Evolutionary conservation across 2,888 invertebrate species (phyloP), one percentile per base, ranked within the genome.

Genomic region (Ochropleura leucogaster): DNA sequence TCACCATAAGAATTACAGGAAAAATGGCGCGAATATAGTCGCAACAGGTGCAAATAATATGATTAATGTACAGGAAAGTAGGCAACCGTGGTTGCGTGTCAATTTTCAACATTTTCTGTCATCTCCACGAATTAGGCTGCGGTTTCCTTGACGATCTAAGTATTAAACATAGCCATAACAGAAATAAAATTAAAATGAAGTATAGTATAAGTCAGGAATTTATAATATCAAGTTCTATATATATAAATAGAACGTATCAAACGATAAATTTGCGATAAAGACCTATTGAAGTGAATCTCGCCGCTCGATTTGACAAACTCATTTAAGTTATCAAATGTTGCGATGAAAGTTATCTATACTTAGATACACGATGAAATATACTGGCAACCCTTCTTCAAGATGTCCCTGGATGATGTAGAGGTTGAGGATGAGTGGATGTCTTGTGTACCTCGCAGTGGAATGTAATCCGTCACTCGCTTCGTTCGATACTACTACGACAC

Each of bases 41-140:
- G 90, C 91, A 90, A 90, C 90, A 90, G 90, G 90, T 91, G 89
- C 84, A 89, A 87, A 85, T 85, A 87, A 87, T 82, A 75, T 87
- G 87, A 90, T 90, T 87, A 88, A 89, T 90, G 87, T 86, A 77
- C 77, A 64, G 80, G 81, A 85, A 84, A 77, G 77, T 82, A 74
- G 65, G 81, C 71, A 73, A 63, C 70, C 69, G 67, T 72, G 68
- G 53, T 60, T 57, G 71, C 64, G 63, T 75, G 74, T 69, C 63
- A 71, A 77, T 77, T 80, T 80, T 47, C 65, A 59, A 59, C 10
- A 70, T 66, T 74, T 84, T 53, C 55, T 68, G 20, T 51, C 51
- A 65, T 53, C 10, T 46, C 46, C 9, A 16, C 42, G 30, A 51
- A 62, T 53, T 49, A 57, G n/a, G 8, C 9, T 59, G n/a, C 20